Conservation (phyloP, 2,797 vertebrate species). For the Falco rusticolus region DNA sequence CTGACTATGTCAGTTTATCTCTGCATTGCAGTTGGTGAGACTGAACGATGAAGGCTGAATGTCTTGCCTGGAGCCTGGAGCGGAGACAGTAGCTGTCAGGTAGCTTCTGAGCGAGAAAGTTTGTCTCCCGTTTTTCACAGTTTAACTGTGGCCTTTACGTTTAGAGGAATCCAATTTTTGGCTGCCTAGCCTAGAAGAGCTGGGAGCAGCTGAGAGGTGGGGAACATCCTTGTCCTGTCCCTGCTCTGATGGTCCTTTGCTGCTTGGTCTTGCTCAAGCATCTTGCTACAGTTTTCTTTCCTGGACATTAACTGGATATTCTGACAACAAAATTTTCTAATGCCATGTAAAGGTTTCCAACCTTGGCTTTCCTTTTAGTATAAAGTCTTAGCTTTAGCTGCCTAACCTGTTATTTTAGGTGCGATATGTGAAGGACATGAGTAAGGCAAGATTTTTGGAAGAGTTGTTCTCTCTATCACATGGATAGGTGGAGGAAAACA, state of each 20-base stretch:
- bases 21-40: not conserved
- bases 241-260: not conserved
- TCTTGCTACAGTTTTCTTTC: not conserved
- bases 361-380: not conserved
- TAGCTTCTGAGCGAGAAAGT: not conserved
- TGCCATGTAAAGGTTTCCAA: not conserved
- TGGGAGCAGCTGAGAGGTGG: not conserved
- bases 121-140: not conserved
- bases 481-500: not conserved
- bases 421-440: not conserved
- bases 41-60: not conserved
- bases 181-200: not conserved
- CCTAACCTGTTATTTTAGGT: not conserved
- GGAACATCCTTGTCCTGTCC: not conserved
- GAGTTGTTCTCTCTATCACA: not conserved
- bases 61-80: not conserved
- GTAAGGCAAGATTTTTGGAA: not conserved
- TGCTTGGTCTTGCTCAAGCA: not conserved
- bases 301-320: not conserved
- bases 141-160: not conserved
- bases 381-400: not conserved
- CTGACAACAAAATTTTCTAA: not conserved
- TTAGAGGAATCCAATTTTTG: not conserved
- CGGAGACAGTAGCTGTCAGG: not conserved
- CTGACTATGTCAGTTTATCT: slow-evolving; percentile 6